Base-by-base conservation (phyloP, 2,113 vertebrate species). In the Catagonus wagneri region DNA sequence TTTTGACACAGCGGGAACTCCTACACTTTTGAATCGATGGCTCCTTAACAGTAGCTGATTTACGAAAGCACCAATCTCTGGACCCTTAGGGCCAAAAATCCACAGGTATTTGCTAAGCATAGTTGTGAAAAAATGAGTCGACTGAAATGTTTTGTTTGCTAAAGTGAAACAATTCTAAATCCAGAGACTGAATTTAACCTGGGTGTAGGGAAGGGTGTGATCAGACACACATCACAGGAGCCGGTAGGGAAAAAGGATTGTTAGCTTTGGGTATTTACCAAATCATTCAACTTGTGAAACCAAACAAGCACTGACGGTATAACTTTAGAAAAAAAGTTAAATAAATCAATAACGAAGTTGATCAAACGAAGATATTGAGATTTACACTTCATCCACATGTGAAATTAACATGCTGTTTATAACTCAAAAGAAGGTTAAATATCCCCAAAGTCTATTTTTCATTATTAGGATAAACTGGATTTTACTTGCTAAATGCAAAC, bases 21-120 rank as follows among this genome's bases (percentile, higher is more conserved):
- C 32, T 32, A 16, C 19, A 32, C 14, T 17, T 25, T 27, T 27
- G 3, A 16, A 32, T 2, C 0, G 0, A n/a, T 65, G 56, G 4
- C n/a, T 36, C 25, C 3, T 50, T 14, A 60, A 44, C 44, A 0
- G 2, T 3, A 58, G n/a, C 36, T 54, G 32, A 27, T 8, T 3
- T 83, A 52, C 8, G 13, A 27, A 34, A 79, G 56, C 15, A 27
- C 20, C 50, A 50, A 3, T 12, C 25, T 13, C 29, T 86, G 20
- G 14, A 20, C 7, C 9, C 25, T 17, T 25, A 11, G 9, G 15
- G 36, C 25, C 72, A 17, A 17, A 66, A 92, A 2, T 39, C 52
- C 36, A 72, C n/a, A 68, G 23, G 36, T n/a, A 17, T 50, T 83
- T 68, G 68, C 14, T n/a, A 68, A n/a, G 5, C 0, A 12, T 23